phyloP scores from a whole-genome alignment of 2,113 vertebrate genomes.

The Panthera leo region DNA sequence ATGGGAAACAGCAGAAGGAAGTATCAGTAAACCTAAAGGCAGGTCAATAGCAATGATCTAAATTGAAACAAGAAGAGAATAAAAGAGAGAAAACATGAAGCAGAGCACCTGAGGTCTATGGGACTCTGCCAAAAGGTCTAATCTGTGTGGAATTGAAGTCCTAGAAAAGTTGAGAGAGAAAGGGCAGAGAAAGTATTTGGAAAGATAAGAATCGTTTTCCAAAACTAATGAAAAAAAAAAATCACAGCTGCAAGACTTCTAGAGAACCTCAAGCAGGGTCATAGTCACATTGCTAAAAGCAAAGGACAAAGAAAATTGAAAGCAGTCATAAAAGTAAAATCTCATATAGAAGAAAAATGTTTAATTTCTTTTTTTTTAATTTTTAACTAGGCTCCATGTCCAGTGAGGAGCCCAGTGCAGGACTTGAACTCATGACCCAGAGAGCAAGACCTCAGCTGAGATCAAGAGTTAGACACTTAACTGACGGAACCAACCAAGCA shows the following conservation, averaged over 20 bases:
- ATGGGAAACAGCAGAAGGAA: not conserved
- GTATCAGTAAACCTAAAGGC: not conserved
- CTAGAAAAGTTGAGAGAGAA: not conserved
- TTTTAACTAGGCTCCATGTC: no score
- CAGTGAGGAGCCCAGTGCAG: no score
- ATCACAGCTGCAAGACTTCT: not conserved
- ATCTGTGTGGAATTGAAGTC: not conserved
- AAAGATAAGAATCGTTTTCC: not conserved
- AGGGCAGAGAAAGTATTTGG: not conserved
- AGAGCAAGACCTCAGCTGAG: no score
- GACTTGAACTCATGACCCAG: no score
- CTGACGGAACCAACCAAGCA: no score
- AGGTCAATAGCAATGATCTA: not conserved
- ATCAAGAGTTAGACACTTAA: no score
- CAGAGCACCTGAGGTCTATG: not conserved
- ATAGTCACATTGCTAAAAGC: not conserved
- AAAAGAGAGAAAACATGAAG: not conserved
- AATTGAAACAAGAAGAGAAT: not conserved
- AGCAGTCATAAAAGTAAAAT: not conserved
- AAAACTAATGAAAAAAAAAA: not conserved
- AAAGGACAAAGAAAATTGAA: not conserved
- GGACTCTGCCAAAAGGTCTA: not conserved
- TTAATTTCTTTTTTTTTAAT: no score
- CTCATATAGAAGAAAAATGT: not conserved
- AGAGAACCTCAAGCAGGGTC: not conserved